Evolutionary conservation across 2,888 invertebrate genomes (phyloP).

Genomic region (Caenorhabditis plicata): DNA sequence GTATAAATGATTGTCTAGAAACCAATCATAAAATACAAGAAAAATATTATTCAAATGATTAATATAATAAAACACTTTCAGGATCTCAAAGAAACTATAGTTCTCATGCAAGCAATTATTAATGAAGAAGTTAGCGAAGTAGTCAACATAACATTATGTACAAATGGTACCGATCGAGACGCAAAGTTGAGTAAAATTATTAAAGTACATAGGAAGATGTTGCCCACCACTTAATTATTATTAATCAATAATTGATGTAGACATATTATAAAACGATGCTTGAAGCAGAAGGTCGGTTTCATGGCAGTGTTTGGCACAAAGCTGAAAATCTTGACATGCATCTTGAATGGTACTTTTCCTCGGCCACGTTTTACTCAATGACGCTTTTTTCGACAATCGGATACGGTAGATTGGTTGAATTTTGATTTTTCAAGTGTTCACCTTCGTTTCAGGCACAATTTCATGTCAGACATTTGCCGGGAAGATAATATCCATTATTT

Average conservation of each 20-base stretch:
- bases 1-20: background rate
- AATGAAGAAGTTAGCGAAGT: slow-evolving; percentile 28
- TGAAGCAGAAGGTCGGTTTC: slow-evolving; percentile 47
- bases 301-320: slow-evolving; percentile 53
- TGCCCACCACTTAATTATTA: background rate
- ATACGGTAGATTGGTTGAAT: slow-evolving; percentile 35
- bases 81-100: slow-evolving; percentile 33
- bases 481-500: slow-evolving; percentile 42
- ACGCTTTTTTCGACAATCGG: slow-evolving; percentile 56
- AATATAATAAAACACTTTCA: slow-evolving; percentile 7
- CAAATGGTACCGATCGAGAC: slow-evolving; percentile 27
- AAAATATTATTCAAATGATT: no score
- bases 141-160: slow-evolving; percentile 28
- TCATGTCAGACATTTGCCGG: slow-evolving; percentile 47
- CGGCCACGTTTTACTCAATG: slow-evolving; percentile 53
- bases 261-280: slow-evolving; percentile 51
- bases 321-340: slow-evolving; percentile 54
- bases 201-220: slow-evolving; percentile 12
- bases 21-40: background rate
- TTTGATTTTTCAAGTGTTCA: background rate
- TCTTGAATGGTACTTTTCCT: slow-evolving; percentile 47
- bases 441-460: slow-evolving; percentile 36
- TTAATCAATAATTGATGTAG: slow-evolving; percentile 18
- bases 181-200: slow-evolving; percentile 29
- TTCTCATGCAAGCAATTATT: slow-evolving; percentile 38